Base-by-base conservation (phyloP, 2,113 vertebrate species). In the Ameiurus melas region DNA sequence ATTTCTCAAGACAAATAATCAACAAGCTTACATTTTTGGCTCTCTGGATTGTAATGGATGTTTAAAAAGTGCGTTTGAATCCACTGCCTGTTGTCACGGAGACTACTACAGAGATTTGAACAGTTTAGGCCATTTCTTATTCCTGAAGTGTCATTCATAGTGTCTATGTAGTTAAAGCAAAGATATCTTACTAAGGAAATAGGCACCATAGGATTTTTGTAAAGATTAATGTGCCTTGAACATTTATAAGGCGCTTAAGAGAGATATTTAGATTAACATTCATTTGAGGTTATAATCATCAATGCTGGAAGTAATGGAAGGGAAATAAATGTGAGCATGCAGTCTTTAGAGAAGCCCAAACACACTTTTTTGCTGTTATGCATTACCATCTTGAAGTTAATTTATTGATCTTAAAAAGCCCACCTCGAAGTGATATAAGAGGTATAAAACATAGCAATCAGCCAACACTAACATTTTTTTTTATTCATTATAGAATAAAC, bases 1-100 rank as follows among this genome's bases (percentile, higher is more conserved):
- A 22, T 30, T 70, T 70, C 20, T 53, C 1, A 39, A 36, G 55
- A 2, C 22, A 84, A 33, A 88, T 84, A 66, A 90, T 80, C 68
- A 47, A 22, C 68, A 55, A n/a, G 20, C 43, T 73, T 66, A 0
- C 22, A n/a, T 79, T 57, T 20, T 20, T 57, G 78, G n/a, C 20
- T 62, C 33, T 60, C 55, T 20, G 6, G 9, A 25, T 53, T 33
- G 53, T 79, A 78, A 53, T n/a, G 1, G n/a, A 13, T 53, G 25
- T n/a, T n/a, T 12, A 58, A 33, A 30, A 55, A 20, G 9, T 36
- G n/a, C 58, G 9, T 8, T 81, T 33, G n/a, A 55, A 33, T 53
- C 5, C 77, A 27, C 73, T 51, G 43, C 22, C 14, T 79, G 77
- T 53, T 79, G 77, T 19, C 77, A 78, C 43, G n/a, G 43, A 79